Evolutionary conservation across 2,113 vertebrate genomes (phyloP), one percentile per base, ranked within the genome.

Genomic region (Poeciliopsis turrubarensis): DNA sequence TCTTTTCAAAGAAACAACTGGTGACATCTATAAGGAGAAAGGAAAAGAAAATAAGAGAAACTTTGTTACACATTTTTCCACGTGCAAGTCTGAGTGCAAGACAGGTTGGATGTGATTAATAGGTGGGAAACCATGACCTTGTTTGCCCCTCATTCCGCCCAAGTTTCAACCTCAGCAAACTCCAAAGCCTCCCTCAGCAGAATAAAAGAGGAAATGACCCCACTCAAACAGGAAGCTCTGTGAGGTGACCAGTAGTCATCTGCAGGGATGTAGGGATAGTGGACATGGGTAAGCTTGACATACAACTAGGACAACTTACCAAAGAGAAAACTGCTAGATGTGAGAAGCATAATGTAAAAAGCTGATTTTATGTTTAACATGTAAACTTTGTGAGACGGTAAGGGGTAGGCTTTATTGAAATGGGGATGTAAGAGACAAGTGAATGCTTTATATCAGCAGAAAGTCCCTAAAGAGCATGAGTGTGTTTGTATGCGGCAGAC

Each of bases 201-300:
- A 77, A 75, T 81, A 71, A 84, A 88, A 81, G 77, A 93, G 94
- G 93, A 94, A 95, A 93, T 93, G 89, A 93, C 92, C 91, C 83
- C 86, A 86, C 75, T 79, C 84, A 70, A 92, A 92, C 83, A 94
- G 95, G 93, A 95, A 94, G 89, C 89, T 89, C 91, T 93, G 94
- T 81, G 84, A 92, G 92, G 89, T 94, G 93, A 93, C 93, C 91
- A 88, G 93, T 95, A 94, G 93, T 93, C 72, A 78, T 73, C 71
- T 78, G 61, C 72, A 34, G 82, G 72, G 83, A 87, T 76, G 73
- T 66, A 61, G 62, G 66, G 70, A 75, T 44, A 54, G 41, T 47
- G 44, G 44, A 19, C 54, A 26, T 63, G 15, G 54, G 68, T 62
- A 12, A 70, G 22, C 39, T 72, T 31, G 44, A 30, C 14, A 65